Conservation (phyloP, 2,113 vertebrate species). For the Coracopsis vasa region DNA sequence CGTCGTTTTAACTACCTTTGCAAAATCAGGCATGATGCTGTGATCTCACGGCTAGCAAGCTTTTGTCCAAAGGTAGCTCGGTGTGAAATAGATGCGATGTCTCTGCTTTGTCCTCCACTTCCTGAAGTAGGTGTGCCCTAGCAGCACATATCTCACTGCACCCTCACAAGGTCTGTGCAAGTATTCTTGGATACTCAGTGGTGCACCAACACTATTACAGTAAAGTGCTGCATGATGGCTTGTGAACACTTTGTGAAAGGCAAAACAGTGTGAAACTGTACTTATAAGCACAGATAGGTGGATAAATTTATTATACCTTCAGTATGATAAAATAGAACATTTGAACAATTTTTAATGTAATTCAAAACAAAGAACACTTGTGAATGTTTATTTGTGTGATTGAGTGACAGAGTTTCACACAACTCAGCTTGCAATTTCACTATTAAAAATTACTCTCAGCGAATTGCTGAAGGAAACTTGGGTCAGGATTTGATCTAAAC, state of each 20-base stretch:
- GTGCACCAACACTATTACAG: rapidly evolving
- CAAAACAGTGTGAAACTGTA: background rate
- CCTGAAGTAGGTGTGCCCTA: background rate
- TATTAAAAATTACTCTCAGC: background rate
- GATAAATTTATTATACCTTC: background rate
- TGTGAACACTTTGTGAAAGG: background rate
- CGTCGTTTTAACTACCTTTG: background rate
- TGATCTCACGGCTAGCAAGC: background rate
- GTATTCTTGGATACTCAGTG: background rate
- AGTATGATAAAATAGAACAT: background rate
- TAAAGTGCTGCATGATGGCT: background rate
- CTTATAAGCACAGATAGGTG: background rate
- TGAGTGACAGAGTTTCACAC: background rate
- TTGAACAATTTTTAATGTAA: background rate
- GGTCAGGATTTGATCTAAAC: background rate
- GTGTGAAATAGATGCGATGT: background rate
- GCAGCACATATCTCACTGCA: background rate
- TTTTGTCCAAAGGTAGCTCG: background rate
- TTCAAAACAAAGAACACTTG: background rate
- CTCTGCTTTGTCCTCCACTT: background rate
- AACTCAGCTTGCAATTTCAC: background rate
- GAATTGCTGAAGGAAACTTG: background rate
- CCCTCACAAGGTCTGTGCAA: background rate
- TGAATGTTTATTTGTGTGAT: background rate
- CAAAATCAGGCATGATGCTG: background rate